Base-by-base conservation (phyloP, 1,140 invertebrate genomes). In the Oryzaephilus surinamensis region DNA sequence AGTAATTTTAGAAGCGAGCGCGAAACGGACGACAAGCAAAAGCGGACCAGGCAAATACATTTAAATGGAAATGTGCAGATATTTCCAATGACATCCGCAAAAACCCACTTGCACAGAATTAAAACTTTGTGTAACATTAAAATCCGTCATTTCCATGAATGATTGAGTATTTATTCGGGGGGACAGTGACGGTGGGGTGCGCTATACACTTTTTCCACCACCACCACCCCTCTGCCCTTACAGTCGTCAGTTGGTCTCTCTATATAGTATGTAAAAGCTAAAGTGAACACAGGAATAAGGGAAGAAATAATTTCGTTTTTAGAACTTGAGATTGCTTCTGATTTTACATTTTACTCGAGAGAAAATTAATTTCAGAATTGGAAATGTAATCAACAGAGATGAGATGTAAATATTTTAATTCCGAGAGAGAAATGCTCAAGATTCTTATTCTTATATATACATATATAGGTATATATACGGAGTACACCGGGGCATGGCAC, bases 71-170 rank as follows among this genome's bases (percentile, higher is more conserved):
- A 58, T 58, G 54, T 50, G 42, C 46, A 46, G 44, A 55, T 55
- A 53, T 52, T 52, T 49, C 55, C 55, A 46, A 58, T 52, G 55
- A 52, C 55, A 47, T 50, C 39, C 41, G n/a, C n/a, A n/a, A n/a
- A n/a, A n/a, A 38, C 41, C 45, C 41, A 39, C 41, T 43, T 39
- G 27, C 21, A 13, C 44, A 32, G 54, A 57, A 57, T 58, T 57
- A 58, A 55, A 58, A 57, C 52, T 58, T 58, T 57, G 50, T n/a
- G n/a, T 55, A 53, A 52, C 56, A 57, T 58, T 58, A 55, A 57
- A 58, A 55, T 58, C 51, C 56, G 54, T 57, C 54, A 58, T 57
- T 54, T 58, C 52, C 52, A 60, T 58, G 54, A 57, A 57, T 58
- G 57, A 59, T 59, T 59, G 57, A 54, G 55, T 55, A 55, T 55